phyloP scores from a whole-genome alignment of 2,888 invertebrate genomes.

The Lepidocyrtoides sp. region DNA sequence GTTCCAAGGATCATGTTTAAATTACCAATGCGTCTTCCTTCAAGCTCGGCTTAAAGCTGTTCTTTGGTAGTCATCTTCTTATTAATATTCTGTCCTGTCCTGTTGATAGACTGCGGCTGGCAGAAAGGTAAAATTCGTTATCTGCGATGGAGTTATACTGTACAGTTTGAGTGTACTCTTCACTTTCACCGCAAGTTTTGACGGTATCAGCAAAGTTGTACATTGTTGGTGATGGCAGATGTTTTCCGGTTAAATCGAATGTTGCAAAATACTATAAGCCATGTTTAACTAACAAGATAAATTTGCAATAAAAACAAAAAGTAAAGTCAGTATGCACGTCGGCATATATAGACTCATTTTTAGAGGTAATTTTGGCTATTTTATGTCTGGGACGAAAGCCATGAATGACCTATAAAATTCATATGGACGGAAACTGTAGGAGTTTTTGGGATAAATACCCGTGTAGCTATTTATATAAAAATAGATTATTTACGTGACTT shows the following conservation, averaged over 20 bases:
- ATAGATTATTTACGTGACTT: conserved; percentile 54
- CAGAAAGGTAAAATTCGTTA: background rate
- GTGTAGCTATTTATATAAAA: conserved; percentile 3
- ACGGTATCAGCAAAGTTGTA: background rate
- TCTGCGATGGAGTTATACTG: background rate
- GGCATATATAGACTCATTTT: background rate
- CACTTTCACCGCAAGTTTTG: conserved; percentile 8
- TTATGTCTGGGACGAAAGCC: background rate
- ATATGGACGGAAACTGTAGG: conserved; percentile 49
- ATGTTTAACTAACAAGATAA: background rate
- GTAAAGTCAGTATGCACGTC: background rate
- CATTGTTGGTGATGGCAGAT: background rate
- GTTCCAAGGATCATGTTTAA: background rate
- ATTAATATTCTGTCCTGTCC: background rate
- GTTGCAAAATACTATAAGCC: background rate
- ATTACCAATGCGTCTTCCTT: background rate
- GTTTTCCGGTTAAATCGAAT: background rate
- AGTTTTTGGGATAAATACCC: background rate
- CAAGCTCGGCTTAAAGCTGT: background rate
- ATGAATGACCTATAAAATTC: conserved; percentile 65
- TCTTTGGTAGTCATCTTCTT: background rate
- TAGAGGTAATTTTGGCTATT: background rate
- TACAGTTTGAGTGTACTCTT: background rate
- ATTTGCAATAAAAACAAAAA: background rate
- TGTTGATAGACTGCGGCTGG: background rate